A percentile compares a stretch with the other conserved stretches of the same genome.
phyloP scores from a whole-genome alignment of 2,113 vertebrate species.

The Bostrychus sinensis region DNA sequence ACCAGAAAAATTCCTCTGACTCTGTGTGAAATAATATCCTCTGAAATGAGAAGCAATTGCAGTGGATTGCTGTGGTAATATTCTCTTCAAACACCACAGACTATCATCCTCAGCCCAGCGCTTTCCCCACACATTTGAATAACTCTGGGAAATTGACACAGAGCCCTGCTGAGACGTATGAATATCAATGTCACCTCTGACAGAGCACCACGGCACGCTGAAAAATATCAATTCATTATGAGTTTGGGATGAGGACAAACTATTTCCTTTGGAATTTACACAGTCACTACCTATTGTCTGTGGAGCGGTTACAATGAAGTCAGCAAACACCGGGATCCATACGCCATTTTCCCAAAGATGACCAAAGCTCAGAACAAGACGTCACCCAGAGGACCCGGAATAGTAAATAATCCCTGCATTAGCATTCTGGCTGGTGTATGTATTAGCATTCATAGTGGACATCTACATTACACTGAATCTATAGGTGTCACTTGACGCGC shows the following conservation, averaged over 20 bases:
- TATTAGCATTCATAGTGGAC: slow-evolving; percentile 73
- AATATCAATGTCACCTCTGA: slow-evolving; percentile 77
- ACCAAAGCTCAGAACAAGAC: slow-evolving; percentile 55
- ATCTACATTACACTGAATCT: slow-evolving; percentile 67
- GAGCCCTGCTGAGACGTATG: slow-evolving; percentile 68
- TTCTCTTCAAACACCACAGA: slow-evolving; percentile 69
- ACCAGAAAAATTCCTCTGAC: slow-evolving; percentile 27
- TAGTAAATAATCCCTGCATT: slow-evolving; percentile 61
- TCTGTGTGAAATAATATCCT: slow-evolving; percentile 46
- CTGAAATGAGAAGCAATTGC: slow-evolving; percentile 56
- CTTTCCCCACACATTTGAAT: slow-evolving; percentile 71
- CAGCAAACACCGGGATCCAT: slow-evolving; percentile 56
- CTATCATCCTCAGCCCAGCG: slow-evolving; percentile 67
- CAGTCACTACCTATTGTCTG: slow-evolving; percentile 25
- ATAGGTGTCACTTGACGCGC: slow-evolving; percentile 51
- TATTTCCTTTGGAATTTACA: slow-evolving; percentile 46
- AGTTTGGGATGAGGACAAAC: slow-evolving; percentile 54
- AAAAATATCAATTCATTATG: slow-evolving; percentile 68
- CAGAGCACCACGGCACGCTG: slow-evolving; percentile 42
- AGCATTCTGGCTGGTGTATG: slow-evolving; percentile 52
- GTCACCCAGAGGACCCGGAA: slow-evolving; percentile 43
- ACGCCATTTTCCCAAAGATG: slow-evolving; percentile 52
- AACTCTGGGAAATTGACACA: slow-evolving; percentile 67
- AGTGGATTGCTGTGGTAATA: slow-evolving; percentile 67
- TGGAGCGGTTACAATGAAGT: slow-evolving; percentile 30